Conservation (phyloP, 1,140 invertebrate genomes). For the Acyrthosiphon pisum region DNA sequence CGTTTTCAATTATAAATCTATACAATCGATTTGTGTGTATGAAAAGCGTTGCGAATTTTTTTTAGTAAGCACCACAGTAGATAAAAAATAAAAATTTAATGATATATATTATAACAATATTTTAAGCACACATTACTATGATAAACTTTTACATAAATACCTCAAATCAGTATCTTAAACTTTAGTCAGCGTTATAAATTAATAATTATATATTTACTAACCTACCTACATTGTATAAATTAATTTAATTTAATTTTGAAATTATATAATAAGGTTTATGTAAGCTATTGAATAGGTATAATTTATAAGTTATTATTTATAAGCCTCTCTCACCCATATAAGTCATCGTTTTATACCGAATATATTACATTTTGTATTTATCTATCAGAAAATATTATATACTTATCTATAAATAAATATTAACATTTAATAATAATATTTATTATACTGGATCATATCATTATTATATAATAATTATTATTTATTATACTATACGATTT, state of each 20-base stretch:
- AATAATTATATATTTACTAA: not conserved
- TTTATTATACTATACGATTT: too few relatives aligned
- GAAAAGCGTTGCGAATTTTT: too few relatives aligned
- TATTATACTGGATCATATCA: too few relatives aligned
- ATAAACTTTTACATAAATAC: too few relatives aligned
- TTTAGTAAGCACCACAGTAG: too few relatives aligned
- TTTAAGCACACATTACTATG: too few relatives aligned
- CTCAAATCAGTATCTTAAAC: not conserved
- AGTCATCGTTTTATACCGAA: not conserved
- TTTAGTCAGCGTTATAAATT: not conserved
- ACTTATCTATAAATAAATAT: not conserved
- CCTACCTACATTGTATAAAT: not conserved
- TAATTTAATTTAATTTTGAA: not conserved
- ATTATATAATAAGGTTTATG: not conserved
- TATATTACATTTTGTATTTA: not conserved
- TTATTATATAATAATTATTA: not conserved
- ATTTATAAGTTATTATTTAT: too few relatives aligned
- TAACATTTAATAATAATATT: not conserved
- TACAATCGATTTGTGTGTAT: too few relatives aligned
- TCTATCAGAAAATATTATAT: not conserved
- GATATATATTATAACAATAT: too few relatives aligned
- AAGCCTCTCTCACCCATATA: not conserved
- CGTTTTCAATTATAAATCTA: too few relatives aligned
- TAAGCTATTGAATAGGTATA: not conserved
- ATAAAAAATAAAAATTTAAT: too few relatives aligned